These are phyloP conservation scores for Eulemur mongoz DNA, from an alignment of 2,797 vertebrate genomes.

Conservation along the genomic window DNA sequence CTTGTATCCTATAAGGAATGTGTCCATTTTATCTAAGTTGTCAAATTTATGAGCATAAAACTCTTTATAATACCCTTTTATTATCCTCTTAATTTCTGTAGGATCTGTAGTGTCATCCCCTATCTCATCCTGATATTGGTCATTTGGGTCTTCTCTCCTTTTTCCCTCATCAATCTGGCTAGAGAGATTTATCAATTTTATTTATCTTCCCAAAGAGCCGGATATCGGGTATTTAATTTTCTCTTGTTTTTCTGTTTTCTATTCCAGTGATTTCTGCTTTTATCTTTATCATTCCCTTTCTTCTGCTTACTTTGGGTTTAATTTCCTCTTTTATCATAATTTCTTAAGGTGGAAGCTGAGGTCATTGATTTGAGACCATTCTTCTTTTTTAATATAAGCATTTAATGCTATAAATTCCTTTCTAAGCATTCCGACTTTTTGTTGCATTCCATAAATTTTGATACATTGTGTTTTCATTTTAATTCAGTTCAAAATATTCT, in stretches of 20 bases:
- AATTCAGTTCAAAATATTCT: constrained; percentile 21
- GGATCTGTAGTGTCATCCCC: no score
- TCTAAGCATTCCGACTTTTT: not conserved
- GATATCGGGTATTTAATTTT: no score
- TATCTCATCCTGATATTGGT: no score
- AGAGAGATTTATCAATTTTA: no score
- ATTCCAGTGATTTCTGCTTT: not conserved
- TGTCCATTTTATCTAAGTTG: not conserved
- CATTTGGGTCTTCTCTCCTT: no score
- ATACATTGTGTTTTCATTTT: not conserved
- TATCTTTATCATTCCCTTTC: not conserved
- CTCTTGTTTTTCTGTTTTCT: no score
- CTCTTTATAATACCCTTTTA: not conserved
- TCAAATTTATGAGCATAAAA: not conserved
- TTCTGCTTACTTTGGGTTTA: constrained; percentile 4
- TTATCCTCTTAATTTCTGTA: no score
- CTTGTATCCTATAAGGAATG: not conserved
- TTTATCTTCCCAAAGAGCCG: no score
- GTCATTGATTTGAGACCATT: not conserved
- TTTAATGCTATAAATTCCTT: constrained; percentile 1
- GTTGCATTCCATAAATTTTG: constrained; percentile 18
- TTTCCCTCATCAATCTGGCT: no score
- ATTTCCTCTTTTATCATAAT: constrained; percentile 26
- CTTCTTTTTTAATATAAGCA: not conserved
- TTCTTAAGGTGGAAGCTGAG: not conserved